A percentile compares a stretch with the other conserved stretches of the same genome.
phyloP scores from a whole-genome alignment of 2,797 vertebrate genomes.

The Enteromius argenteus region DNA sequence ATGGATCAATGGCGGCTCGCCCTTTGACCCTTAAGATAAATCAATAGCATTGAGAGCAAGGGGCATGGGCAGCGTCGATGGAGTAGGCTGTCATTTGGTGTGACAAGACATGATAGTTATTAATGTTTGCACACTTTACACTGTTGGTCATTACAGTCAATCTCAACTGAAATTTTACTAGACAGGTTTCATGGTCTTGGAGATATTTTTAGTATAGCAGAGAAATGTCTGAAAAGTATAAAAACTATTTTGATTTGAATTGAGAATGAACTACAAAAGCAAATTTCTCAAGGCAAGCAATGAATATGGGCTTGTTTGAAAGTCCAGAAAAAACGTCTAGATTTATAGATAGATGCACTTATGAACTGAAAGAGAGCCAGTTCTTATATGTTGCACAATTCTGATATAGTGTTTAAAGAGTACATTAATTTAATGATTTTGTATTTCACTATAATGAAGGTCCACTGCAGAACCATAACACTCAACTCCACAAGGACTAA shows the following conservation, averaged over 20 bases:
- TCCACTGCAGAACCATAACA: background rate
- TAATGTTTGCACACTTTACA: constrained; percentile 69
- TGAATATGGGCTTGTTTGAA: background rate
- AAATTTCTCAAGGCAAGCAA: background rate
- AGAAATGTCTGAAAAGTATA: background rate
- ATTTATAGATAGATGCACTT: background rate
- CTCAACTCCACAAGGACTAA: constrained; percentile 15
- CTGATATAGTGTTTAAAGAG: background rate
- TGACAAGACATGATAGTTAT: constrained; percentile 82
- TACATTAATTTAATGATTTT: background rate
- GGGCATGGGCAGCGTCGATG: constrained; percentile 82
- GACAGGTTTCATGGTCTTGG: background rate
- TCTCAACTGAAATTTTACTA: background rate
- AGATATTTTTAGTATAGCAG: background rate
- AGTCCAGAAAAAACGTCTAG: background rate
- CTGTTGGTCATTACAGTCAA: background rate
- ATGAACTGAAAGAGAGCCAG: background rate
- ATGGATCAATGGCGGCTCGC: constrained; percentile 87
- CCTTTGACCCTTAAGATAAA: constrained; percentile 89
- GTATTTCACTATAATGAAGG: background rate
- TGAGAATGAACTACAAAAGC: background rate
- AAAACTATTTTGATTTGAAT: background rate
- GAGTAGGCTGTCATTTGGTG: constrained; percentile 83
- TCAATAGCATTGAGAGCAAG: constrained; percentile 87
- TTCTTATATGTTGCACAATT: background rate